Conservation (phyloP, 2,888 invertebrate genomes). For the Himalopsyche japonica region DNA sequence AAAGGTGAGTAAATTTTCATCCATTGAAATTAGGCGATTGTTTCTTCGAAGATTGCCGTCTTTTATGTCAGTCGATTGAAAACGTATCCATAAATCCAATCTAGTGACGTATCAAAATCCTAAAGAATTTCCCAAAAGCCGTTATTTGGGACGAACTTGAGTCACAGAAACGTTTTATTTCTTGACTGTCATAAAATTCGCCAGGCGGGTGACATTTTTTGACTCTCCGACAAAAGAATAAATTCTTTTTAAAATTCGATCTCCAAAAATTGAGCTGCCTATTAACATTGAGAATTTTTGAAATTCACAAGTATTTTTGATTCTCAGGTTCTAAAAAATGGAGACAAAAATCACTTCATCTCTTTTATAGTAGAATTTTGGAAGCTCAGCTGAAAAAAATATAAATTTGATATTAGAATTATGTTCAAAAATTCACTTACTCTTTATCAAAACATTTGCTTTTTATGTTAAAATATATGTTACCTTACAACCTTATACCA, state of each 20-base stretch:
- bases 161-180: background rate
- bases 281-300: too few species aligned
- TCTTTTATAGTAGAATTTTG: too few species aligned
- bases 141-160: background rate
- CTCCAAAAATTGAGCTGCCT: background rate
- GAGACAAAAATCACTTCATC: too few species aligned
- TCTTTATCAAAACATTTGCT: too few species aligned
- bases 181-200: background rate
- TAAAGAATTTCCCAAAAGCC: background rate
- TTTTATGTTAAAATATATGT: too few species aligned
- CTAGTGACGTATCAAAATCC: background rate
- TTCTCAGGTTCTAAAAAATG: too few species aligned
- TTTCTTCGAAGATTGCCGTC: background rate
- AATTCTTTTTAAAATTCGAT: background rate
- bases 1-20: background rate
- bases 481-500: too few species aligned
- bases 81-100: constrained; percentile 1
- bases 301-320: too few species aligned
- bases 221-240: background rate
- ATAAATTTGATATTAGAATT: too few species aligned
- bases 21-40: background rate
- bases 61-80: background rate
- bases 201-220: background rate
- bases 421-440: too few species aligned
- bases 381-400: too few species aligned